phyloP scores from a whole-genome alignment of 2,113 vertebrate species.

The Corydoras maculifer region DNA sequence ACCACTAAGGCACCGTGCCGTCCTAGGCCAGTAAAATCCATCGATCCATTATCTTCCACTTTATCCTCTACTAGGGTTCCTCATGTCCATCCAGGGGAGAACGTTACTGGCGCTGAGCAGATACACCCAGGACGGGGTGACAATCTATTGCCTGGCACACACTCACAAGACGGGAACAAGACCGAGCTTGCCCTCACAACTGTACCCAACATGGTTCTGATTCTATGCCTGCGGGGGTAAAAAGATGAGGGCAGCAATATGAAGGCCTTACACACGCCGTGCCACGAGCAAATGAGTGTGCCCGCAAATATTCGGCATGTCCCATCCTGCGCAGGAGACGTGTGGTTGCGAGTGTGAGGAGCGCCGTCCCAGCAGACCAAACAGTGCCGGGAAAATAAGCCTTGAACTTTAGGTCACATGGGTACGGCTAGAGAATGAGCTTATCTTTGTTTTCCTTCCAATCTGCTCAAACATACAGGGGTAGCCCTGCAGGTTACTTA shows the following conservation, averaged over 20 bases:
- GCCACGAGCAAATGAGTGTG: conserved; percentile 22
- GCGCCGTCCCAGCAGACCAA: background rate
- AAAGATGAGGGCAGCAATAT: conserved; percentile 4
- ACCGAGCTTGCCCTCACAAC: conserved; percentile 21
- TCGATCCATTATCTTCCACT: too few species aligned
- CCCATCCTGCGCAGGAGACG: conserved; percentile 46
- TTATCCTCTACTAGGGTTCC: too few species aligned
- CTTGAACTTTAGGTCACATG: background rate
- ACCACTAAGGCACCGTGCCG: too few species aligned
- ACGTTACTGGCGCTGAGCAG: too few species aligned
- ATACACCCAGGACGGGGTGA: too few species aligned
- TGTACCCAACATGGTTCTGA: conserved; percentile 17
- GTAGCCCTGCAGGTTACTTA: background rate
- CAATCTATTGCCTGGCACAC: too few species aligned
- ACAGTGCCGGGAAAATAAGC: background rate
- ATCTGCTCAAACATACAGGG: background rate
- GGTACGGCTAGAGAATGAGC: background rate
- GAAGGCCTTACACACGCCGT: conserved; percentile 14
- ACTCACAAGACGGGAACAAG: background rate
- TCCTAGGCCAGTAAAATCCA: too few species aligned
- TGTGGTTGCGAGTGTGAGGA: conserved; percentile 35
- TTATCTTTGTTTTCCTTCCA: conserved; percentile 10
- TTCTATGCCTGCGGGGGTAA: conserved; percentile 14
- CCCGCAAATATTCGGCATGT: conserved; percentile 45
- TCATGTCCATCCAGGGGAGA: too few species aligned